phyloP scores from a whole-genome alignment of 2,797 vertebrate genomes.

The Glossophaga mutica region DNA sequence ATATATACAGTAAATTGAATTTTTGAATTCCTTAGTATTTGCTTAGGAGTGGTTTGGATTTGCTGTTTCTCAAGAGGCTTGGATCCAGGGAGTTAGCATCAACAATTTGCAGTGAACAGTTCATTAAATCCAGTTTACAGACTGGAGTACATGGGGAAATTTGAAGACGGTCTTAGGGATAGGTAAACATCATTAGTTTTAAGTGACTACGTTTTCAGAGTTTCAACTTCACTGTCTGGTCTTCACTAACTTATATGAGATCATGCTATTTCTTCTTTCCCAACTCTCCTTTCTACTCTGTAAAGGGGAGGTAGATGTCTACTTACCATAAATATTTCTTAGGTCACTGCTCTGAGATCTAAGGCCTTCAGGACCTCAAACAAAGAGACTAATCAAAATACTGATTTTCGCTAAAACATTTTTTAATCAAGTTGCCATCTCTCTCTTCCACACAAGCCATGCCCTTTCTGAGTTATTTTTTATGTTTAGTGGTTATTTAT shows the following conservation, averaged over 20 bases:
- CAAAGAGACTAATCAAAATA: not conserved
- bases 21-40: slow-evolving; percentile 8
- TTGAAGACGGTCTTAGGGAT: not conserved
- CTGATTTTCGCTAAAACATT: not conserved
- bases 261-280: not conserved
- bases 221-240: not conserved
- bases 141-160: not conserved
- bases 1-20: not conserved
- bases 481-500: not conserved
- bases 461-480: not conserved
- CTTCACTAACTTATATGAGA: not conserved
- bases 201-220: not conserved
- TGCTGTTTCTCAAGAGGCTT: not conserved
- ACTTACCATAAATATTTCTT: not conserved
- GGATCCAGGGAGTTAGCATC: not conserved
- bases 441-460: not conserved
- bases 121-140: not conserved
- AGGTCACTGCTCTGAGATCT: not conserved
- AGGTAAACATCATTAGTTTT: not conserved
- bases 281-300: not conserved
- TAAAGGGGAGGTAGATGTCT: not conserved
- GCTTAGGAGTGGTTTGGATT: not conserved
- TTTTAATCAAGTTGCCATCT: not conserved
- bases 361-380: not conserved
- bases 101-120: not conserved